Evolutionary conservation across 2,113 vertebrate species (phyloP).

Genomic region (Dendropsophus ebraccatus): DNA sequence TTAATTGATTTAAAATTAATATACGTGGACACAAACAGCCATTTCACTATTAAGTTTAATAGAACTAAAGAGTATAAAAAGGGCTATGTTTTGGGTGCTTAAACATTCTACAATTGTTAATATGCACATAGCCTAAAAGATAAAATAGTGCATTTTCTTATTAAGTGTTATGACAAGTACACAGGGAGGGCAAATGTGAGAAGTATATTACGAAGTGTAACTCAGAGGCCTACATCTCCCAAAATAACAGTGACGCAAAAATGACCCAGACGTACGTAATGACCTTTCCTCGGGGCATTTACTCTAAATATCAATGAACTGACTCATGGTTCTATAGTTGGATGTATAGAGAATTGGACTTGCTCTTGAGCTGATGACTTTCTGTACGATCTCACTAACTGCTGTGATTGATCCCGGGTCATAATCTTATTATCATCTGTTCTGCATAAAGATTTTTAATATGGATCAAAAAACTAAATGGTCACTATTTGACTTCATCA

Average conservation of each 20-base stretch:
- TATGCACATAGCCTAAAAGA: background rate
- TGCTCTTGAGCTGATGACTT: background rate
- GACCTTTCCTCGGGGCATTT: background rate
- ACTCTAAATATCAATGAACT: background rate
- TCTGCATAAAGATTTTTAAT: background rate
- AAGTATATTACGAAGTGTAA: background rate
- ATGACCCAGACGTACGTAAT: background rate
- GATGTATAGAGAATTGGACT: background rate
- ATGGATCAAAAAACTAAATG: background rate
- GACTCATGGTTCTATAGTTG: background rate
- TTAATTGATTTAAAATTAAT: too few species aligned
- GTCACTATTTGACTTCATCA: background rate
- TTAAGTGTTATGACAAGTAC: background rate
- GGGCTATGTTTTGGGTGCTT: too few species aligned
- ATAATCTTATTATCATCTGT: background rate
- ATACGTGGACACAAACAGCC: too few species aligned
- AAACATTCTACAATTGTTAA: too few species aligned
- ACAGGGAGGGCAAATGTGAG: background rate
- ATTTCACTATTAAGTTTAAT: too few species aligned
- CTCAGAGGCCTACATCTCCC: background rate
- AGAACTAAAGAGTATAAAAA: too few species aligned
- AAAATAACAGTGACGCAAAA: background rate
- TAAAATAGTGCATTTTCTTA: background rate
- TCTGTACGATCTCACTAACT: background rate
- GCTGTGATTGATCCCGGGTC: background rate